These are phyloP conservation scores for Scaptomyza polygonia DNA, from an alignment of 2,888 invertebrate genomes.

Conservation along the genomic window DNA sequence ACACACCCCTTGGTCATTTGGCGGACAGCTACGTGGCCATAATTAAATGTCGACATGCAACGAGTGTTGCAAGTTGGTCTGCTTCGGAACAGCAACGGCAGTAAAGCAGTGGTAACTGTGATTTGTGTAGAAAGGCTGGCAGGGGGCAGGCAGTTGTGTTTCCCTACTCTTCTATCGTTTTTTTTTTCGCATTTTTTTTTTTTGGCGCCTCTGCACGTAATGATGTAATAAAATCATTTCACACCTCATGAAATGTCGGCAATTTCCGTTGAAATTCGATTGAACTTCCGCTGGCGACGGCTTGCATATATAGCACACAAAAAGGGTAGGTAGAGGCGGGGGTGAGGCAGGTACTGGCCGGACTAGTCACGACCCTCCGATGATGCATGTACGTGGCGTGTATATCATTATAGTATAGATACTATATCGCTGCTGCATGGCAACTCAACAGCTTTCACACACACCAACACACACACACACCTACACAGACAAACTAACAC, in stretches of 20 bases:
- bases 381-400: conserved; percentile 79
- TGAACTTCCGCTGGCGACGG: conserved; percentile 69
- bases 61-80: conserved; percentile 54
- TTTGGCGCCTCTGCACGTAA: conserved; percentile 74
- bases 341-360: conserved; percentile 32
- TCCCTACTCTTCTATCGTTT: neutral
- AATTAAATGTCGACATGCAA: conserved; percentile 81
- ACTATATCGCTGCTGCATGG: conserved; percentile 32
- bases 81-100: conserved; percentile 27
- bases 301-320: conserved; percentile 5
- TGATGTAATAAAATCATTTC: conserved; percentile 83
- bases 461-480: conserved; percentile 24
- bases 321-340: no score
- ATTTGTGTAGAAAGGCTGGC: conserved; percentile 22
- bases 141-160: conserved; percentile 6
- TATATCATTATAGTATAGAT: conserved; percentile 64
- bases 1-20: conserved; percentile 14
- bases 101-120: conserved; percentile 22
- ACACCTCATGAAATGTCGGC: conserved; percentile 83
- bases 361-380: conserved; percentile 68
- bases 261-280: conserved; percentile 81
- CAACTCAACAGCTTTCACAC: conserved; percentile 33
- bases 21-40: conserved; percentile 71
- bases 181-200: conserved; percentile 47
- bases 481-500: conserved; percentile 18